These are phyloP conservation scores for Alouatta palliata DNA, from an alignment of 2,113 vertebrate species.

Conservation along the genomic window DNA sequence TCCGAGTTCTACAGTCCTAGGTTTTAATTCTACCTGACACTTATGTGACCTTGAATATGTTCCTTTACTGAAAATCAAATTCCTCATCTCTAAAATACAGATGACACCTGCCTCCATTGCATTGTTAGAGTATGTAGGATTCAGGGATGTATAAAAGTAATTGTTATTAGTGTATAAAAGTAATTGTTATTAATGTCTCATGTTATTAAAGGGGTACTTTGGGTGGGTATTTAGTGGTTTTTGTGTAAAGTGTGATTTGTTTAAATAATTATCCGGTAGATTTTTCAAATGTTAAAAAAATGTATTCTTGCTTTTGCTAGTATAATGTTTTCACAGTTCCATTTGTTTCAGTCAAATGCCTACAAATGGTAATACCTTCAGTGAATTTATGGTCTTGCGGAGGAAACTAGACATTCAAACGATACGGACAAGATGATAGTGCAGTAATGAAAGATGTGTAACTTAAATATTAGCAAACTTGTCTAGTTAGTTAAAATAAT, in stretches of 20 bases:
- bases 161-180: background rate
- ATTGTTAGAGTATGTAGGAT: background rate
- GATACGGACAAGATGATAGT: background rate
- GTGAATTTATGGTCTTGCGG: background rate
- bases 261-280: slow-evolving; percentile 35
- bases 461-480: slow-evolving; percentile 47
- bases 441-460: background rate
- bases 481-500: background rate
- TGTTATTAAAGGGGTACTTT: background rate
- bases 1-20: background rate
- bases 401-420: background rate
- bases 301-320: slow-evolving; percentile 13
- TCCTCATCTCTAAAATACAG: slow-evolving; percentile 37
- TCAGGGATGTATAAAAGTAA: background rate
- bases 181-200: background rate
- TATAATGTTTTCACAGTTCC: background rate
- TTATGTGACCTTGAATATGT: slow-evolving; percentile 38
- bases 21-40: slow-evolving; percentile 55
- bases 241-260: slow-evolving; percentile 27
- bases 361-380: slow-evolving; percentile 28
- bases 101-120: background rate
- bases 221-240: background rate
- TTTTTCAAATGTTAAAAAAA: slow-evolving; percentile 37
- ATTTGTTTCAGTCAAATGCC: slow-evolving; percentile 22
- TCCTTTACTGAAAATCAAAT: slow-evolving; percentile 2